Evolutionary conservation across 92 coral and sea anemone species (phyloP), one percentile per base, ranked within the genome.

Genomic region (Nematostella vectensis): DNA sequence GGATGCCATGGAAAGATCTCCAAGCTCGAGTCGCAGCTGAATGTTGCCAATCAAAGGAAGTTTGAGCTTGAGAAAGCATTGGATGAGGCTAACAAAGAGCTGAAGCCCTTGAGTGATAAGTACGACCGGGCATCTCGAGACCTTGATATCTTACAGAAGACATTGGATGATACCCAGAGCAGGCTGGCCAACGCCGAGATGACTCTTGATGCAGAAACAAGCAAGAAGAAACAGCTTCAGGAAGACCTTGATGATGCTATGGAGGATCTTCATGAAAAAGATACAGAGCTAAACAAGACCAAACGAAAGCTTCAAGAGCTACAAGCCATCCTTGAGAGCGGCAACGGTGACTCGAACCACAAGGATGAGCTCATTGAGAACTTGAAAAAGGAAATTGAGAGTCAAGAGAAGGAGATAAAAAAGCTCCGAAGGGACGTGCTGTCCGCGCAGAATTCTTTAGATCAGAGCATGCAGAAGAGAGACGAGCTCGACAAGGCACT

Each of bases 231-330:
- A 26, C 57, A 78, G 47, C 74, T 85, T 3, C 83, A 85, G 62
- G 66, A 67, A 17, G 74, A 80, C n/a, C 60, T 85, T n/a, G 95
- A 80, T 15, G 84, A 45, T 19, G 67, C 83, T 2, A 53, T 75
- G 37, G 76, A 65, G 29, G 88, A 77, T 27, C 31, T 85, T 26
- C 69, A 75, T 4, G 71, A 56, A 50, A 85, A 76, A 49, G 78
- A 85, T 28, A 75, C 71, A 30, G 95, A 85, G 13, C 55, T 80
- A 3, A 53, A 74, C 51, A 74, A 80, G 42, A 71, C 75, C 31
- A 79, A 76, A 55, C 76, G 95, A 12, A 72, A 83, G 55, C 54
- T 80, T 13, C 86, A 85, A 63, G 95, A 85, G 55, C 70, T 73
- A n/a, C 55, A 68, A 67, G 70, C 80, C 11, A 72, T 80, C 47